Base-by-base conservation (phyloP, 2,113 vertebrate genomes). In the Plotosus lineatus region DNA sequence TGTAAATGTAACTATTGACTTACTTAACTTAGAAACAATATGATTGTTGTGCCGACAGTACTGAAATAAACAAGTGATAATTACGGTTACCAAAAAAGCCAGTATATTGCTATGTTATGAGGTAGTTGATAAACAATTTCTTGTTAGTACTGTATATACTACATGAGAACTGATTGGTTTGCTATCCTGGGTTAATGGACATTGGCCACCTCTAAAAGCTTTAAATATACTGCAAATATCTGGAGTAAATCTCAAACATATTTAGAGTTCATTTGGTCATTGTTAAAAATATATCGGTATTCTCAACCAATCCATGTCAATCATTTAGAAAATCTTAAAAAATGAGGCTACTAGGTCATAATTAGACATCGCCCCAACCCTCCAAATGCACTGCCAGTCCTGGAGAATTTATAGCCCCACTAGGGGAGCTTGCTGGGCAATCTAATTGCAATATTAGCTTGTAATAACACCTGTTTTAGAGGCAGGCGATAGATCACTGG, bases 381-480 rank as follows among this genome's bases (percentile, higher is more conserved):
- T 40, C 78, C 82, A 38, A 85, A 79, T 80, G 76, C 88, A 61
- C 84, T 90, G 92, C 90, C 91, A 89, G 88, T 83, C 66, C 53
- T 33, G 3, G 61, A 78, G 79, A 80, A 93, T 93, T 93, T 93
- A 93, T 90, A 50, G 86, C 79, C 83, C 87, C 86, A 6, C 84
- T 81, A 83, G 83, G 84, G 88, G 85, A 82, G 86, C 90, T 91
- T 63, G 88, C 87, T 87, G 89, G 80, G 89, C 84, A 85, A 88
- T 90, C 91, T 93, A 92, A 93, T 90, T 90, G 91, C 90, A 89
- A 90, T 91, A 93, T 93, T 92, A 93, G 92, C 89, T 90, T 88
- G 91, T 90, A 92, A 90, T 91, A 91, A 89, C 90, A 90, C 89
- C 89, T 88, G 89, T 87, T 87, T 86, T 80, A 84, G 80, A 83